Percentiles rank a stretch among this genome's conserved stretches.
Evolutionary conservation across 2,113 vertebrate genomes (phyloP).

Genomic region (Amphiprion ocellaris): DNA sequence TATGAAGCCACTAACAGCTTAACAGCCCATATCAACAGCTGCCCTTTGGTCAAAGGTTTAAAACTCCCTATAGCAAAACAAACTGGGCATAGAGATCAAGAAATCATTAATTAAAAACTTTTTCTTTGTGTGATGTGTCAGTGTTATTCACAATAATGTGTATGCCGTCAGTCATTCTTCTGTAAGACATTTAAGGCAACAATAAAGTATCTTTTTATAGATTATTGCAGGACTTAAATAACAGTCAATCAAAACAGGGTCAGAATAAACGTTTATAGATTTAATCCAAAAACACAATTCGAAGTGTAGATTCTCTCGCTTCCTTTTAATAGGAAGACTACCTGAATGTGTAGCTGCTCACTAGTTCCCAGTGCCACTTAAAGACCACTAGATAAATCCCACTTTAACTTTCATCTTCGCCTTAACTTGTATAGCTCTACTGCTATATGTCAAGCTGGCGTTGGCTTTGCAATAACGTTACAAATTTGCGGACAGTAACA

Average conservation of each 20-base stretch:
- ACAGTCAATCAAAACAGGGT: not conserved
- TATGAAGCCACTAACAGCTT: not conserved
- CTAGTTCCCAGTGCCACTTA: not conserved
- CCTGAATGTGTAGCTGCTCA: not conserved
- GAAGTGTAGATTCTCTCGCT: not conserved
- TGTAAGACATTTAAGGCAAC: not conserved
- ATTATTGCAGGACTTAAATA: not conserved
- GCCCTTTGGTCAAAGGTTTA: conserved; percentile 46
- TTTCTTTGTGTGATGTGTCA: not conserved
- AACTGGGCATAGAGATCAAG: not conserved
- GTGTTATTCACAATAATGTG: not conserved
- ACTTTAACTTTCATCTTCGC: conserved; percentile 1
- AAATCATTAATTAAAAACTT: not conserved
- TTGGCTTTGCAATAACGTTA: not conserved
- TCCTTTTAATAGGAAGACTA: not conserved
- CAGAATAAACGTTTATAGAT: not conserved
- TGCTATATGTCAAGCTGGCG: not conserved
- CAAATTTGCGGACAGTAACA: not conserved
- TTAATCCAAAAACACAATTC: not conserved
- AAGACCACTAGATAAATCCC: not conserved
- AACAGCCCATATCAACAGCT: conserved; percentile 20
- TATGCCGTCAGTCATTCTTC: not conserved
- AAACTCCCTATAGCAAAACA: conserved; percentile 10
- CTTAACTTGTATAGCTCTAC: not conserved
- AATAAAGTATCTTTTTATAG: not conserved